Evolutionary conservation across 2,113 vertebrate genomes (phyloP).

Genomic region (Mobula hypostoma): DNA sequence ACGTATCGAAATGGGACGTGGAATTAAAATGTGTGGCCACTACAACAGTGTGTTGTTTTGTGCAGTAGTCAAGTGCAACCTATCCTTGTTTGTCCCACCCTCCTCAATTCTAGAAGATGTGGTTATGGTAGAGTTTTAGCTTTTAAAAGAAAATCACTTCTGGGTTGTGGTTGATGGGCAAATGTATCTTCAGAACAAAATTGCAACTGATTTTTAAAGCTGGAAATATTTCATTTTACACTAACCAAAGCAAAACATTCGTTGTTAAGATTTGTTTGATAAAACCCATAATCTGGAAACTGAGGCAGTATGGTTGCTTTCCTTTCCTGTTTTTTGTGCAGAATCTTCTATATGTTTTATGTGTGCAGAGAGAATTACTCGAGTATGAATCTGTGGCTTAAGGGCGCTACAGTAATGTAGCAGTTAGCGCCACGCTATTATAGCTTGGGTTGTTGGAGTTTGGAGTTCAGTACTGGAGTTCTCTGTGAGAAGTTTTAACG

Average conservation of each 20-base stretch:
- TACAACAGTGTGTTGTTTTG: background rate
- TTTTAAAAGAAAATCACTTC: background rate
- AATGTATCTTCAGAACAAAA: background rate
- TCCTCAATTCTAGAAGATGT: background rate
- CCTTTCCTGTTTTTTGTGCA: background rate
- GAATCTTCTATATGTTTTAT: background rate
- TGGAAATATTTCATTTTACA: background rate
- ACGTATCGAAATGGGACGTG: too few species aligned
- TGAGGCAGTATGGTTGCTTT: background rate
- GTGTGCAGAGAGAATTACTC: background rate
- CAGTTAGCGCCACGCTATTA: too few species aligned
- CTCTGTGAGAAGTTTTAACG: too few species aligned
- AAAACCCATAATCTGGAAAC: background rate
- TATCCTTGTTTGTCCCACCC: background rate
- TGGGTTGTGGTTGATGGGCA: background rate
- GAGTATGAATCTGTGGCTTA: too few species aligned
- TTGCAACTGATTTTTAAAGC: background rate
- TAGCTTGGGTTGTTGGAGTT: too few species aligned
- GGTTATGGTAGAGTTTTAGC: background rate
- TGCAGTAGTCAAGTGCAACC: background rate
- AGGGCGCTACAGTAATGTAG: too few species aligned
- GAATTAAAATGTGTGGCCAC: too few species aligned
- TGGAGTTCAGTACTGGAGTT: too few species aligned
- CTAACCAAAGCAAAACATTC: background rate
- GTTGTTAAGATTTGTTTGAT: too few species aligned